Evolutionary conservation across 2,797 vertebrate species (phyloP).

Genomic region (Leptodactylus fallax): DNA sequence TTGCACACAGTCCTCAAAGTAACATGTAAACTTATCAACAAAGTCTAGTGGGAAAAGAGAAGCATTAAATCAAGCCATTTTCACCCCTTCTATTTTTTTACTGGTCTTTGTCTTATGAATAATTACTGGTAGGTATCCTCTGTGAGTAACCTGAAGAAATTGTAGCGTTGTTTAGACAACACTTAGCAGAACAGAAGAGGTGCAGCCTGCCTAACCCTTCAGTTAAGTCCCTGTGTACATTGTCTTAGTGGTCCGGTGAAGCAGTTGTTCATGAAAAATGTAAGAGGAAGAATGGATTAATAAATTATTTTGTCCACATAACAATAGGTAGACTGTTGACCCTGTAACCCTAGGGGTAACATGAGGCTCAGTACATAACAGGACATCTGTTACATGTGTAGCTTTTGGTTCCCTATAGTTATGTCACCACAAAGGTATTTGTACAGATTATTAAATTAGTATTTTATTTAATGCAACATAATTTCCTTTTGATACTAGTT

Average conservation of each 20-base stretch:
- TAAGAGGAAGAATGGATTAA: conserved; percentile 48
- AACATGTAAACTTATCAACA: conserved; percentile 1
- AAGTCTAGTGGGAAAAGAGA: conserved; percentile 10
- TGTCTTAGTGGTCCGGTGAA: background rate
- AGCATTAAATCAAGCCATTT: conserved; percentile 6
- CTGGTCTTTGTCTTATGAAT: conserved; percentile 6
- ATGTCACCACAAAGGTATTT: conserved; percentile 51
- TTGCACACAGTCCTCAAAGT: background rate
- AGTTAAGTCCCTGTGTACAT: background rate
- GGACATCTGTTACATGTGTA: conserved; percentile 52
- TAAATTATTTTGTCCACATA: conserved; percentile 40
- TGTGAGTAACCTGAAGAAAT: conserved; percentile 11
- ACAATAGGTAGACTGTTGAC: conserved; percentile 55
- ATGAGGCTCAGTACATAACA: conserved; percentile 30
- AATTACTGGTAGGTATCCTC: conserved; percentile 26
- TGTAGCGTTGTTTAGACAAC: conserved; percentile 12
- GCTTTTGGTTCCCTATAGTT: conserved; percentile 35
- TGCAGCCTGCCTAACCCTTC: background rate
- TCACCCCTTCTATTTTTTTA: background rate
- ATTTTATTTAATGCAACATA: conserved; percentile 30
- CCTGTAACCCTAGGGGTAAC: conserved; percentile 10
- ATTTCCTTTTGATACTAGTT: conserved; percentile 17
- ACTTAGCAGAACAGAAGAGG: conserved; percentile 1
- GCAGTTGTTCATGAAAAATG: conserved; percentile 40
- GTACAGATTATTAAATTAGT: conserved; percentile 43